Conservation (phyloP, 37 sponge, comb jelly and placozoan species). For the Chondrilla cf. caribensis region DNA sequence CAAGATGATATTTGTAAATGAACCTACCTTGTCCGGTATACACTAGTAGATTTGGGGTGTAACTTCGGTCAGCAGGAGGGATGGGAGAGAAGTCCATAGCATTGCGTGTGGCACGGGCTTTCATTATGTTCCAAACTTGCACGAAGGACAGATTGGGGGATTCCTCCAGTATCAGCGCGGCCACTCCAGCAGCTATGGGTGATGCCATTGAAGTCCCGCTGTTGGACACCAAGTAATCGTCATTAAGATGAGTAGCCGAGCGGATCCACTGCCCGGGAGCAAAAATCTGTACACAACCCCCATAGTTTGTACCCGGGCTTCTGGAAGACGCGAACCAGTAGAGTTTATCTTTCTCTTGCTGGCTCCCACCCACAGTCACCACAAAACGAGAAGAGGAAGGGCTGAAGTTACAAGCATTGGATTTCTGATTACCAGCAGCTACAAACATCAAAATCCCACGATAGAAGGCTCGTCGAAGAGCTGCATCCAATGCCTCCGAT, state of each 20-base stretch:
- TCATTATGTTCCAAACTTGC: neutral
- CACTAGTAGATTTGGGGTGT: slow-evolving; percentile 21
- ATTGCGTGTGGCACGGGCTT: neutral
- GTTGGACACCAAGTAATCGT: neutral
- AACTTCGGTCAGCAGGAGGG: neutral
- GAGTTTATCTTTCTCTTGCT: slow-evolving; percentile 1
- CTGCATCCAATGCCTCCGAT: slow-evolving; percentile 3
- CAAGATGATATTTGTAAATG: too few species aligned
- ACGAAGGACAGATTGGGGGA: neutral
- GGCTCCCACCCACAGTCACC: slow-evolving; percentile 22
- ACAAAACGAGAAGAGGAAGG: slow-evolving; percentile 12
- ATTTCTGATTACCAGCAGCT: slow-evolving; percentile 14
- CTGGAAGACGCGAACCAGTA: neutral
- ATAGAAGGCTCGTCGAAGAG: neutral
- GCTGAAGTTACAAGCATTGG: slow-evolving; percentile 18
- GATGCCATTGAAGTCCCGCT: slow-evolving; percentile 26
- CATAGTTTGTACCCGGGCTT: slow-evolving; percentile 33
- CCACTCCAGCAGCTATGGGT: slow-evolving; percentile 11
- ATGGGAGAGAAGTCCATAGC: neutral
- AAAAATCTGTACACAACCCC: slow-evolving; percentile 23
- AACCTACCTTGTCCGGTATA: neutral
- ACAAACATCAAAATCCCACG: slow-evolving; percentile 16
- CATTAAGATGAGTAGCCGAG: neutral
- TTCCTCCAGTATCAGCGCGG: slow-evolving; percentile 11
- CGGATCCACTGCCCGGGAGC: slow-evolving; percentile 21